phyloP scores from a whole-genome alignment of 2,888 invertebrate genomes.

The Eupithecia pulchellata region DNA sequence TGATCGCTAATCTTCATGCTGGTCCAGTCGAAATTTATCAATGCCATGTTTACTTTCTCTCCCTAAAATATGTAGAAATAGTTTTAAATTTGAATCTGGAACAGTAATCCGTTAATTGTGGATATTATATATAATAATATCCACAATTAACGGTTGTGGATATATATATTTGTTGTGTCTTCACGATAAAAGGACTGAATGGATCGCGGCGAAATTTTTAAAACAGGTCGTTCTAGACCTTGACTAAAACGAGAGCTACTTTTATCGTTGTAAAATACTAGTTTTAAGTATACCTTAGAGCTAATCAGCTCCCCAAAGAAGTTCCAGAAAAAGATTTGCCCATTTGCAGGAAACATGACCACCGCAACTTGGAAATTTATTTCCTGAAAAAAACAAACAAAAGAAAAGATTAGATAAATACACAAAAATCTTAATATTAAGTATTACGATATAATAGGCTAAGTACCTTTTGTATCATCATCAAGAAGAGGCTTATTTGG shows the following conservation, averaged over 20 bases:
- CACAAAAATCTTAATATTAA: background rate
- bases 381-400: conserved; percentile 52
- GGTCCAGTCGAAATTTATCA: conserved; percentile 68
- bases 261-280: too few relatives aligned
- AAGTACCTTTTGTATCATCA: conserved; percentile 63
- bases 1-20: conserved; percentile 55
- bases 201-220: too few relatives aligned
- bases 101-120: too few relatives aligned
- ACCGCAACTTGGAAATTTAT: conserved; percentile 61
- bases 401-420: background rate
- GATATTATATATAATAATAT: too few relatives aligned
- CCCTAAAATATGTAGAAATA: conserved; percentile 49
- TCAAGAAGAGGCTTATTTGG: conserved; percentile 58
- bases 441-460: background rate
- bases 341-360: conserved; percentile 59
- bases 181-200: background rate
- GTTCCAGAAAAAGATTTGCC: conserved; percentile 65
- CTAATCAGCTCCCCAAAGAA: conserved; percentile 72
- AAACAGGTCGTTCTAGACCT: too few relatives aligned
- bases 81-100: background rate
- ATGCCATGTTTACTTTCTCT: conserved; percentile 51
- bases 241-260: too few relatives aligned
- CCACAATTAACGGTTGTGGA: too few relatives aligned
- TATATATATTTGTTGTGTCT: background rate
- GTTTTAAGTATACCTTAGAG: conserved; percentile 46